phyloP scores from a whole-genome alignment of 2,888 invertebrate genomes.

The Scaptomyza reducta region DNA sequence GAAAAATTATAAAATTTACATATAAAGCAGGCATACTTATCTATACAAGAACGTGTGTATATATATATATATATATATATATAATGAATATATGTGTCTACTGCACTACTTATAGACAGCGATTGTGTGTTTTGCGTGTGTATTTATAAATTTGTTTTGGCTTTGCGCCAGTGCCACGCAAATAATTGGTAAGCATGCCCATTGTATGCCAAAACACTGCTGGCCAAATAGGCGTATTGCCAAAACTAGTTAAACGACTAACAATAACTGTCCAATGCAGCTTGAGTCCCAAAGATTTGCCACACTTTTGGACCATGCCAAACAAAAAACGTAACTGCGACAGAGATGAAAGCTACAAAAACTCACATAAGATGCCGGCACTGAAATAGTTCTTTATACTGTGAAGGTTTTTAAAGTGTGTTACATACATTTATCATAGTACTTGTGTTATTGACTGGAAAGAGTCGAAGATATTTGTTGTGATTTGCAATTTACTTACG shows the following conservation, averaged over 20 bases:
- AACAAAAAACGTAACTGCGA: constrained; percentile 15
- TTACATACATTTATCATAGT: constrained; percentile 33
- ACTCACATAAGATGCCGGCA: constrained; percentile 71
- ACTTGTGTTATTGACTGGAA: constrained; percentile 6
- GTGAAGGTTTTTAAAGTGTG: constrained; percentile 74
- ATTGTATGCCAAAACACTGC: constrained; percentile 53
- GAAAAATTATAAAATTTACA: constrained; percentile 75
- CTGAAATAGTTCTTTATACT: constrained; percentile 28
- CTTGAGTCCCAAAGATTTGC: constrained; percentile 22
- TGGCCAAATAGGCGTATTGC: constrained; percentile 41
- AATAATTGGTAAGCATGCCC: constrained; percentile 74
- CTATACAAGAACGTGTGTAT: constrained; percentile 29
- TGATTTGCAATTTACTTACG: constrained; percentile 21
- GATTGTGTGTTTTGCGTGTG: constrained; percentile 35
- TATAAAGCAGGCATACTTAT: constrained; percentile 56
- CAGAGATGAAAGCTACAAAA: constrained; percentile 47
- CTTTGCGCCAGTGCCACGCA: constrained; percentile 70
- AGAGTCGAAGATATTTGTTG: constrained; percentile 3
- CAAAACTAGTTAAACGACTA: constrained; percentile 24
- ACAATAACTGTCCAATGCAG: constrained; percentile 64
- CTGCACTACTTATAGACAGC: constrained; percentile 64
- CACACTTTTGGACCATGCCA: constrained; percentile 25
- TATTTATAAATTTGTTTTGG: constrained; percentile 73
- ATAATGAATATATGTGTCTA: constrained; percentile 50
- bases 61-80: constrained; percentile 20